Evolutionary conservation across 2,113 vertebrate species (phyloP), one percentile per base, ranked within the genome.

Genomic region (Tetraodon nigroviridis): DNA sequence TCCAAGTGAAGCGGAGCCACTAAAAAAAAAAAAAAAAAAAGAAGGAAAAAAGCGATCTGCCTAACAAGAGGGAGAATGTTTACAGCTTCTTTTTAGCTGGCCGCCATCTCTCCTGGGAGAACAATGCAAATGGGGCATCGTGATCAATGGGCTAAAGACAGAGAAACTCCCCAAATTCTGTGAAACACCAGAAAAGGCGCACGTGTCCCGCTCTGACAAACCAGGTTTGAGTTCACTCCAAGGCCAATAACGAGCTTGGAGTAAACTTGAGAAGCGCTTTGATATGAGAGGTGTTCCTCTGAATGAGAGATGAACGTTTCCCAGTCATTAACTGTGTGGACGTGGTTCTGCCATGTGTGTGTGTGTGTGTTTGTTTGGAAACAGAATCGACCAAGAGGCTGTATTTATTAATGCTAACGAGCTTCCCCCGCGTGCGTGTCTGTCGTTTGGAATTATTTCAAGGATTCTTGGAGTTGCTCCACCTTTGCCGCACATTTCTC

Each of bases 331-430:
- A 13, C 12, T 41, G n/a, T 32, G 19, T n/a, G 40, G 2, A 22
- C 21, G 5, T 18, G 24, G 20, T n/a, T 32, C 8, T 16, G 20
- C 14, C 11, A 2, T 18, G 29, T 58, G 61, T 32, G 29, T 19
- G 19, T 37, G 2, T 49, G 11, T 32, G 29, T 37, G 32, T 48
- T 54, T 5, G 17, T 49, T n/a, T 48, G 20, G 22, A 13, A 19
- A 19, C 8, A 51, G 19, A 65, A 78, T 55, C 61, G 44, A 7
- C 44, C 44, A 15, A n/a, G 7, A 17, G 15, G 6, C 48, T 18
- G 22, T 37, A 37, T 55, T 72, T 27, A 69, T 76, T 73, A 70
- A 73, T 80, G 61, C 58, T 57, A 71, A 79, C 64, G 24, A 80
- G 67, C 17, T 32, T 55, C 45, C 52, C 55, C 14, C 32, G 4